Percentiles rank a stretch among this genome's conserved stretches.
These are phyloP conservation scores for Syngnathus rostellatus DNA, from an alignment of 2,797 vertebrate genomes.

Conservation along the genomic window DNA sequence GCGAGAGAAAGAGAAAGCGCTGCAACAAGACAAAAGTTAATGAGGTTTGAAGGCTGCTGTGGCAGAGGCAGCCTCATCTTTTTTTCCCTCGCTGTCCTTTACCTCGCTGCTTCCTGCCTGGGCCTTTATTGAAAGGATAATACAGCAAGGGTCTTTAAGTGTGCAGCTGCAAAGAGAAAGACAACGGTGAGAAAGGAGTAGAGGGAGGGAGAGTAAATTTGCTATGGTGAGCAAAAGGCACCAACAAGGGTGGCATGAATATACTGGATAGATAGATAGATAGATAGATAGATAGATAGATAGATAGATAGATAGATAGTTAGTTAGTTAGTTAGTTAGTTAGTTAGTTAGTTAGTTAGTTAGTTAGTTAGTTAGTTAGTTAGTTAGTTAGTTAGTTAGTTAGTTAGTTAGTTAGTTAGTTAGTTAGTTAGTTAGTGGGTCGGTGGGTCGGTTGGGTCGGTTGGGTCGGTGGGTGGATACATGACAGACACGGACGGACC, in stretches of 20 bases:
- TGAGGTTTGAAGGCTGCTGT: slow-evolving; percentile 72
- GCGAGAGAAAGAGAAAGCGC: slow-evolving; percentile 29
- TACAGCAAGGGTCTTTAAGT: slow-evolving; percentile 68
- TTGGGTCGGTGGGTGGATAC: no score
- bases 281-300: not conserved
- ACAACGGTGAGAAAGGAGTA: slow-evolving; percentile 40
- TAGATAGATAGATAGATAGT: not conserved
- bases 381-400: not conserved
- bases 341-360: not conserved
- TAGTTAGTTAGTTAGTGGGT: not conserved
- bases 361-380: not conserved
- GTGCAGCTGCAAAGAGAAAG: slow-evolving; percentile 67
- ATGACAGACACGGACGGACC: no score
- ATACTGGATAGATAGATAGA: not conserved
- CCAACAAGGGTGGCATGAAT: slow-evolving; percentile 1
- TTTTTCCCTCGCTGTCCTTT: slow-evolving; percentile 55
- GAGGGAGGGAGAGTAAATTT: slow-evolving; percentile 19
- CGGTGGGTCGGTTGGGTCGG: no score
- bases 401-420: not conserved
- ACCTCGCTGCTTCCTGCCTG: slow-evolving; percentile 62
- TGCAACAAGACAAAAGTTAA: slow-evolving; percentile 74
- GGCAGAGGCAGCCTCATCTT: slow-evolving; percentile 60
- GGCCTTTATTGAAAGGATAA: slow-evolving; percentile 70
- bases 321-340: not conserved
- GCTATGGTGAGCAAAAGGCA: slow-evolving; percentile 11